These are phyloP conservation scores for Jaculus jaculus DNA, from an alignment of 2,113 vertebrate genomes.

Conservation along the genomic window DNA sequence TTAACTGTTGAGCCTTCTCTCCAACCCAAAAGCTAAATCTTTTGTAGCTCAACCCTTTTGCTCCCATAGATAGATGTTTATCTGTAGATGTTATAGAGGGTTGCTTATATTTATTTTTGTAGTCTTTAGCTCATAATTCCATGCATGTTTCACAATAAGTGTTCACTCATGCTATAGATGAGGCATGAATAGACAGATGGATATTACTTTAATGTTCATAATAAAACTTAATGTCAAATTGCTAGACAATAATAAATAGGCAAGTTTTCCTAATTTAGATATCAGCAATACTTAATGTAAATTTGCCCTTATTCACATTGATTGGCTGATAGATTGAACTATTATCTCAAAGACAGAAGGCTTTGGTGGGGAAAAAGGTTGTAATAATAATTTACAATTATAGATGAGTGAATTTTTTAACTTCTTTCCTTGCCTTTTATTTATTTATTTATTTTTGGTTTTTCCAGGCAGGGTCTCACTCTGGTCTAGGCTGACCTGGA, in stretches of 20 bases:
- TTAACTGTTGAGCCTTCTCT: not conserved
- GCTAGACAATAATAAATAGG: not conserved
- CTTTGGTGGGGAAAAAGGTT: not conserved
- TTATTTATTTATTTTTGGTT: too few relatives aligned
- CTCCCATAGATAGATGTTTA: not conserved
- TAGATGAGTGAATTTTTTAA: not conserved
- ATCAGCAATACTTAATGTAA: not conserved
- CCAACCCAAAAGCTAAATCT: too few relatives aligned
- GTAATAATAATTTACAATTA: not conserved
- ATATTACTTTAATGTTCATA: not conserved
- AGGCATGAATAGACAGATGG: not conserved
- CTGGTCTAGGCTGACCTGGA: too few relatives aligned
- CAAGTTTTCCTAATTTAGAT: not conserved
- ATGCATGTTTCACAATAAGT: not conserved
- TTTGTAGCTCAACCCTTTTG: not conserved
- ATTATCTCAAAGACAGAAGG: slow-evolving; percentile 1
- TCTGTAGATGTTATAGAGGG: too few relatives aligned
- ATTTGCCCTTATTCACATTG: not conserved
- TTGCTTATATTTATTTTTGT: not conserved
- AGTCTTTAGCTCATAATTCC: not conserved
- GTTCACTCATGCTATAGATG: not conserved
- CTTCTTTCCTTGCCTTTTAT: not conserved
- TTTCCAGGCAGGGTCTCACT: too few relatives aligned
- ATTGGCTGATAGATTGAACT: not conserved
- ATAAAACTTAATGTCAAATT: not conserved